Conservation (phyloP, 2,797 vertebrate genomes). For the Rhinophrynus dorsalis region DNA sequence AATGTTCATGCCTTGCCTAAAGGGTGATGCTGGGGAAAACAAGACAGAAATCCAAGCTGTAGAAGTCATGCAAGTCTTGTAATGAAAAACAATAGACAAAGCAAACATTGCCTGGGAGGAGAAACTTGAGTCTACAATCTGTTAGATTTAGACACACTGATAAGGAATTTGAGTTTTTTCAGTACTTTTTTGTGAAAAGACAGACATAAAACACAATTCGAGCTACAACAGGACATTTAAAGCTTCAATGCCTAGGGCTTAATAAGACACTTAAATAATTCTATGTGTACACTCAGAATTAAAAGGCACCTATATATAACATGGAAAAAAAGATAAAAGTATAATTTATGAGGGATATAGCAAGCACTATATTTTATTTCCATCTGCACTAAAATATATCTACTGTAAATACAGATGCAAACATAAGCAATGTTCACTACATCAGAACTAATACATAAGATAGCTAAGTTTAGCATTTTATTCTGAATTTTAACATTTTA, state of each 20-base stretch:
- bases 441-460: too few species aligned
- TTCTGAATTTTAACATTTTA: too few species aligned
- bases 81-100: constrained; percentile 79
- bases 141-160: constrained; percentile 82
- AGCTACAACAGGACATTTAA: constrained; percentile 79
- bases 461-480: too few species aligned
- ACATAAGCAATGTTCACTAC: too few species aligned
- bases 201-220: constrained; percentile 75
- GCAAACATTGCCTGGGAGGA: constrained; percentile 82
- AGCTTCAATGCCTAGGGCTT: constrained; percentile 79
- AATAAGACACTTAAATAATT: constrained; percentile 87
- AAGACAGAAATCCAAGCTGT: constrained; percentile 80
- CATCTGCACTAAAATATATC: too few species aligned
- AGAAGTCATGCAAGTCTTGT: constrained; percentile 80
- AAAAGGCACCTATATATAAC: too few species aligned
- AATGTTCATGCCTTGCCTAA: constrained; percentile 72
- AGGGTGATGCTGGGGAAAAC: constrained; percentile 76
- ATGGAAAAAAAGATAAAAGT: too few species aligned
- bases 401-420: too few species aligned
- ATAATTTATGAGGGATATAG: too few species aligned
- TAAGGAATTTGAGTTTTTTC: constrained; percentile 75
- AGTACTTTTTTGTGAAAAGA: constrained; percentile 69
- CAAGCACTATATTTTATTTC: too few species aligned
- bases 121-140: constrained; percentile 90
- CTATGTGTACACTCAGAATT: constrained; percentile 75